Evolutionary conservation across 2,797 vertebrate species (phyloP), one percentile per base, ranked within the genome.

Genomic region (Calcarius lapponicus): DNA sequence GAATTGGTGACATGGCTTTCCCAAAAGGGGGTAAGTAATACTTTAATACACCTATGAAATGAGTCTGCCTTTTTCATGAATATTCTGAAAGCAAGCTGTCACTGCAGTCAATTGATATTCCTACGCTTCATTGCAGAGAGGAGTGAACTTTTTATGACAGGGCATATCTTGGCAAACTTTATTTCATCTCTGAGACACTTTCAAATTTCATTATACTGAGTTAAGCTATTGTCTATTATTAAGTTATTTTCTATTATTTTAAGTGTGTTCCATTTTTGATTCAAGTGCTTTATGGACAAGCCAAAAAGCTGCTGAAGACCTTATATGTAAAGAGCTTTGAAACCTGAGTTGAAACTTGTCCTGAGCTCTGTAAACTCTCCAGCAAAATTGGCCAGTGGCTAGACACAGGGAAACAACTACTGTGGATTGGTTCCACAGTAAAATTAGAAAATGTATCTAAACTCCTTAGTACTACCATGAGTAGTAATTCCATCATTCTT

Each of bases 1-100:
- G 98, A 96, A 98, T 97, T 97, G 97, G 98, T 98, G 98, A 98
- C 98, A 98, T 98, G 98, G 97, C 98, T 98, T 97, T 98, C 98
- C 98, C 97, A 98, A 98, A 98, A 98, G 98, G 98, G 98, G 98
- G 98, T 98, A 98, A 98, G 98, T 98, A 98, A 98, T 98, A 98
- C 98, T 99, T 99, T 99, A 99, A 99, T 99, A 99, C 98, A 99
- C 98, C 99, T 99, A 98, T 98, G 98, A 98, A 99, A 99, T 99
- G 99, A 98, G 98, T 98, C 98, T 98, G 97, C 98, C 97, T 98
- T 98, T 97, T 98, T 98, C 98, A 98, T 99, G 99, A 99, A 99
- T 99, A 99, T 99, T 99, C 98, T 98, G 98, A 98, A 98, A 98
- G 98, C 98, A 98, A 98, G 98, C 98, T 99, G 98, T 99, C 99